phyloP scores from a whole-genome alignment of 2,797 vertebrate species.

The Melanotaenia boesemani region DNA sequence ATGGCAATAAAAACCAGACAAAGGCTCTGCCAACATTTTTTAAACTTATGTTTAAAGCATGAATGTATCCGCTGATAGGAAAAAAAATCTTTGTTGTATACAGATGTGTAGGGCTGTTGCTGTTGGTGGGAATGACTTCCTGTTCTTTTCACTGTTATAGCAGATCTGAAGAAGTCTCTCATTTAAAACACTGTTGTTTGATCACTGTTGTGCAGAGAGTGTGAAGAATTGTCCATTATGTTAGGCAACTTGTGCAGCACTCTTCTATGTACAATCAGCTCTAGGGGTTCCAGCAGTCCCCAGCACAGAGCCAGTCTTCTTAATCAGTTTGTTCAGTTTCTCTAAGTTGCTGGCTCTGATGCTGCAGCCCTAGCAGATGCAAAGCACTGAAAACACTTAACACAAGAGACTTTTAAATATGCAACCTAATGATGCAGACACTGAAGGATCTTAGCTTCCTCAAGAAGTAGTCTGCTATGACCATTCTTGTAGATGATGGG shows the following conservation, averaged over 20 bases:
- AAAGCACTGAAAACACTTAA: background rate
- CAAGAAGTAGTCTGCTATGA: background rate
- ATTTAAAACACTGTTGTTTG: background rate
- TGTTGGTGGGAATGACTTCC: no score
- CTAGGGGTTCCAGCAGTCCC: background rate
- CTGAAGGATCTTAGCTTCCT: background rate
- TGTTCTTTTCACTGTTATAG: no score
- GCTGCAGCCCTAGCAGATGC: no score
- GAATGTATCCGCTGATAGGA: background rate
- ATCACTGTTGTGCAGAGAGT: background rate
- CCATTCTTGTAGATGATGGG: background rate
- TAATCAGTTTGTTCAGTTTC: background rate
- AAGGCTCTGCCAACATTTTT: background rate
- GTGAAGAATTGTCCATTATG: background rate
- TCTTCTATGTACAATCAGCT: background rate
- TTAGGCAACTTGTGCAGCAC: background rate
- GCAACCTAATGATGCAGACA: no score
- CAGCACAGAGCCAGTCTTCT: background rate
- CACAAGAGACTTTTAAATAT: background rate
- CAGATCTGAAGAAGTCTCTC: background rate
- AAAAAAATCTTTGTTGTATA: background rate
- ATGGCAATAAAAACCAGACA: background rate
- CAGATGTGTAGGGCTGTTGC: no score
- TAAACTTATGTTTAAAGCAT: background rate
- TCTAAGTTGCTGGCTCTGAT: no score